A percentile compares a stretch with the other conserved stretches of the same genome.
Conservation (phyloP, 2,797 vertebrate species). For the Hyperoplus lanceolatus region DNA sequence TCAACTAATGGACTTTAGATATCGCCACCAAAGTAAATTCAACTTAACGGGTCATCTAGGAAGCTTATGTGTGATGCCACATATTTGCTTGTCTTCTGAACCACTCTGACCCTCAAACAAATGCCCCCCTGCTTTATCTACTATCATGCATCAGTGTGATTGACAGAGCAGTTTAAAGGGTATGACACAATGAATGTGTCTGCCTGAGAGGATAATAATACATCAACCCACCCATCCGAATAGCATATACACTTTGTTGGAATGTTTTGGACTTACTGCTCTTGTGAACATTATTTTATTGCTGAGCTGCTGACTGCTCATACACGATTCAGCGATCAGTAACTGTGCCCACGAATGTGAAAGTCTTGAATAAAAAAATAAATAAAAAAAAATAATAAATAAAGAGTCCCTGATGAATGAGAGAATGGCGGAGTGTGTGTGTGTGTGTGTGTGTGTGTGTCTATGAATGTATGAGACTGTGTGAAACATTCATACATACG, state of each 20-base stretch:
- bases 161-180: neutral
- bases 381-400: no score
- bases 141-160: neutral
- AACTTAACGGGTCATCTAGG: neutral
- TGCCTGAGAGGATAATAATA: neutral
- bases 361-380: conserved; percentile 31
- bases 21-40: neutral
- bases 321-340: conserved; percentile 35
- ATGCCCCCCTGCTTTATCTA: no score
- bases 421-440: conserved; percentile 21
- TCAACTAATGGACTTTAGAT: neutral
- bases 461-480: no score
- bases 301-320: neutral
- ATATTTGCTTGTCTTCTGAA: neutral
- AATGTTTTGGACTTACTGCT: no score
- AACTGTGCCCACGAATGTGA: conserved; percentile 27
- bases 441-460: conserved; percentile 7
- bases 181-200: neutral
- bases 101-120: neutral
- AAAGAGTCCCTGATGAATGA: conserved; percentile 35
- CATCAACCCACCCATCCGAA: neutral
- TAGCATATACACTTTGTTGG: neutral
- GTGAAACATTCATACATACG: neutral
- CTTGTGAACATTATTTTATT: conserved; percentile 11
- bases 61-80: neutral